A percentile compares a stretch with the other conserved stretches of the same genome.
Evolutionary conservation across 2,113 vertebrate species (phyloP).

Genomic region (Pedionomus torquatus): DNA sequence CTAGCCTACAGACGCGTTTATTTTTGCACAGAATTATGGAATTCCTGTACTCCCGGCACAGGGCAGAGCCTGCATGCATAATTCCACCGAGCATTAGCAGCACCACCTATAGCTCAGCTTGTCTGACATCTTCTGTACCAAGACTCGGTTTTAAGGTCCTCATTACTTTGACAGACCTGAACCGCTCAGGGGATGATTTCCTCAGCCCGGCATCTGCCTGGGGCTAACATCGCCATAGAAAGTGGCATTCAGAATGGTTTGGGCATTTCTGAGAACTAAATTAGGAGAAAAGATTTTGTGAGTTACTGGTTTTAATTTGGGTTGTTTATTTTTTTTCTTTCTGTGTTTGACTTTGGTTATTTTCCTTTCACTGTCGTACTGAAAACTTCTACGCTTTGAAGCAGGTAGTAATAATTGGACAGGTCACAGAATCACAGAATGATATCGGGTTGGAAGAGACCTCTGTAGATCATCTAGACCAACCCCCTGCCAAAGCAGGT

Average conservation of each 20-base stretch:
- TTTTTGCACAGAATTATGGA: background rate
- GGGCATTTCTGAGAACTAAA: conserved; percentile 34
- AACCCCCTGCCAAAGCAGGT: too few species aligned
- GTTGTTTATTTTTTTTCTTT: background rate
- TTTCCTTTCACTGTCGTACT: background rate
- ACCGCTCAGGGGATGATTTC: background rate
- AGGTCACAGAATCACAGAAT: background rate
- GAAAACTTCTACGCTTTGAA: background rate
- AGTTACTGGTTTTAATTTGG: background rate
- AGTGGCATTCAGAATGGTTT: conserved; percentile 3
- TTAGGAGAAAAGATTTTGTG: conserved; percentile 5
- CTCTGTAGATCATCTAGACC: too few species aligned
- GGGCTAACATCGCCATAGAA: background rate
- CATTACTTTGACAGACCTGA: conserved; percentile 57
- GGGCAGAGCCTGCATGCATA: background rate
- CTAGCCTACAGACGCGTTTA: background rate
- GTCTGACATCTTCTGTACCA: conserved; percentile 32
- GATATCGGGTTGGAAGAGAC: too few species aligned
- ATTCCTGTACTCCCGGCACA: background rate
- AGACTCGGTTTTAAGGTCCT: conserved; percentile 11
- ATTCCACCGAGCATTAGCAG: background rate
- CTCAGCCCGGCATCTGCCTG: background rate
- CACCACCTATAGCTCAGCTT: conserved; percentile 19
- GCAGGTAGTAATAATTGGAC: background rate
- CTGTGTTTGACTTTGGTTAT: background rate